Evolutionary conservation across 2,888 invertebrate genomes (phyloP), one percentile per base, ranked within the genome.

Genomic region (Epistrophe eligans): DNA sequence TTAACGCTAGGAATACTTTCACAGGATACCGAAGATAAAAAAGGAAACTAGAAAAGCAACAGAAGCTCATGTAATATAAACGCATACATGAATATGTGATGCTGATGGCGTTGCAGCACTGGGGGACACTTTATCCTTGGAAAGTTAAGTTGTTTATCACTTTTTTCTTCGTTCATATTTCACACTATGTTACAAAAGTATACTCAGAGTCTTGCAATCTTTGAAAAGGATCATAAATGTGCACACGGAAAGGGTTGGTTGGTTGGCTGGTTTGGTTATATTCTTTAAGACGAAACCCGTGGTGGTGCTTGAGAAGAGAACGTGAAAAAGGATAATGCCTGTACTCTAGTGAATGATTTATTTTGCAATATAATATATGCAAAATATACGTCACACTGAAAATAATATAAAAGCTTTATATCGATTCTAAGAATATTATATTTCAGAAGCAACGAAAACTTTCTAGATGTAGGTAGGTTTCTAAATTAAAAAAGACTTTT

Each of bases 1-100:
- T 85, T 82, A 85, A 85, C 77, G 85, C 82, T 82, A 64, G 77
- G 73, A 85, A 85, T 81, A 77, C 72, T 77, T 77, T 81, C 77
- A 64, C 82, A 82, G 82, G 82, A 82, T 82, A 77, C 80, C 72
- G 32, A 62, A 45, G 80, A 62, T 66, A 77, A 77, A 32, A 73
- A 67, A 40, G 52, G 58, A 57, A 52, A 52, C 35, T 45, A 62
- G 60, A 45, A 67, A 45, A 80, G 58, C 57, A 43, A 70, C 74
- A 77, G 77, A 76, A 81, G 73, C 77, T 77, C 73, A 74, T 74
- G 73, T 82, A 82, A 85, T 79, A 77, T 77, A 77, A 81, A 81
- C 85, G 77, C 70, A 82, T 82, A 82, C 67, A 81, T 50, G 57
- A 62, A 17, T 80, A 77, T 77, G 60, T 45, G 81, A 35, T 72